These are phyloP conservation scores for Phaetusa simplex DNA, from an alignment of 2,113 vertebrate genomes.

Conservation along the genomic window DNA sequence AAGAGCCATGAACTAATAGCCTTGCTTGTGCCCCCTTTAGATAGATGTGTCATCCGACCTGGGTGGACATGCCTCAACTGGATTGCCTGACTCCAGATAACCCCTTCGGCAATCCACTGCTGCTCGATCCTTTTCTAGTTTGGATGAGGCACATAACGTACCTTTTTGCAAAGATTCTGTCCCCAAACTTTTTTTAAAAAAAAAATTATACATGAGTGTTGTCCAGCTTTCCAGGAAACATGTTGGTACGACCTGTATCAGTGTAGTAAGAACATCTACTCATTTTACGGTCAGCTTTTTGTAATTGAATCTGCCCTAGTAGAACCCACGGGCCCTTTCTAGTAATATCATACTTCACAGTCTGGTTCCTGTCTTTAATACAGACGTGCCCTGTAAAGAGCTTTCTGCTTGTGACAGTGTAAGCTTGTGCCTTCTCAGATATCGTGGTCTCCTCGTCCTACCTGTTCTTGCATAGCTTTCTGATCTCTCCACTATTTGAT, in stretches of 20 bases:
- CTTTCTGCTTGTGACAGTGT: background rate
- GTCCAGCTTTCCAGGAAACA: slow-evolving; percentile 64
- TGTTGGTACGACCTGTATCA: slow-evolving; percentile 46
- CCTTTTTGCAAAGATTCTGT: slow-evolving; percentile 31
- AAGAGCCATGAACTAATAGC: slow-evolving; percentile 2
- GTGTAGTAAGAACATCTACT: slow-evolving; percentile 39
- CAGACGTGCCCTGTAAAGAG: background rate
- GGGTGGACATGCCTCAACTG: slow-evolving; percentile 19
- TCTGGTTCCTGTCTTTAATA: slow-evolving; percentile 5
- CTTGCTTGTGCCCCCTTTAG: slow-evolving; percentile 26
- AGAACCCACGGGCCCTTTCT: slow-evolving; percentile 39
- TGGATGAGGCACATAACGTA: slow-evolving; percentile 29
- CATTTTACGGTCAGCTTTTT: slow-evolving; percentile 49
- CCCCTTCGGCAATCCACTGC: background rate
- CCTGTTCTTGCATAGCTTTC: slow-evolving; percentile 1
- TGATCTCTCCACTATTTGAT: background rate
- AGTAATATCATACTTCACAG: slow-evolving; percentile 34
- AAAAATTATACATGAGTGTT: background rate
- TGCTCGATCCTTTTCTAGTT: slow-evolving; percentile 1
- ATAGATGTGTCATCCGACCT: slow-evolving; percentile 31
- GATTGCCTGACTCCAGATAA: slow-evolving; percentile 43
- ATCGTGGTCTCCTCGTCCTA: background rate
- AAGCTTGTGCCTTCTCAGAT: background rate
- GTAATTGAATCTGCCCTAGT: slow-evolving; percentile 25
- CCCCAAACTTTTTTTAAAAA: background rate